Percentiles rank a stretch among this genome's conserved stretches.
Evolutionary conservation across 2,888 invertebrate genomes (phyloP).

Genomic region (Parnassius orleans): DNA sequence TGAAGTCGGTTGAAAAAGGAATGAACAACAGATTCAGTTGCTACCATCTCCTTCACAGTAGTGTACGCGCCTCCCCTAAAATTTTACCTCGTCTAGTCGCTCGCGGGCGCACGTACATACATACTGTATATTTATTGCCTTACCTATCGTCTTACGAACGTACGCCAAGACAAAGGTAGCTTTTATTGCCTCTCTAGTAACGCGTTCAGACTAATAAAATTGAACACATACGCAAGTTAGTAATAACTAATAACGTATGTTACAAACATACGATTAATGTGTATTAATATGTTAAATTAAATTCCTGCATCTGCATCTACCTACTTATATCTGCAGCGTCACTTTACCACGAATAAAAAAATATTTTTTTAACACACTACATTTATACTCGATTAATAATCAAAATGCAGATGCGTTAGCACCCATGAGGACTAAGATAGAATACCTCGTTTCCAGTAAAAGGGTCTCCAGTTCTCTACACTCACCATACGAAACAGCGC

Average conservation of each 20-base stretch:
- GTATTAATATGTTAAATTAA: too few species aligned
- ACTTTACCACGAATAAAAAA: too few species aligned
- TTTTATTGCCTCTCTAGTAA: constrained; percentile 25
- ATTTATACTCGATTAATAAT: too few species aligned
- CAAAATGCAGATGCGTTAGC: too few species aligned
- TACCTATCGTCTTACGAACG: constrained; percentile 31
- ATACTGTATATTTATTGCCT: constrained; percentile 57
- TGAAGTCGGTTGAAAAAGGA: neutral
- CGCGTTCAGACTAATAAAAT: constrained; percentile 9
- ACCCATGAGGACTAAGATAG: too few species aligned
- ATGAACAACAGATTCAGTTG: constrained; percentile 32
- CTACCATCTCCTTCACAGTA: constrained; percentile 32
- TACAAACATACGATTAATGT: too few species aligned
- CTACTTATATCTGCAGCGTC: too few species aligned
- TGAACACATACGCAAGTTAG: constrained; percentile 11
- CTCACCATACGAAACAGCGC: too few species aligned
- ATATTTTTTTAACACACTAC: too few species aligned
- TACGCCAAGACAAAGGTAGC: constrained; percentile 29
- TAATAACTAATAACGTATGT: neutral
- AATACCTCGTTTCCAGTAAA: too few species aligned
- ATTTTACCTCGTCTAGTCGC: constrained; percentile 62
- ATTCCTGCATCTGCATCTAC: too few species aligned
- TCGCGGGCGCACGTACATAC: constrained; percentile 47
- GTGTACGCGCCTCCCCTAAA: constrained; percentile 51
- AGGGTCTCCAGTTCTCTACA: too few species aligned